These are phyloP conservation scores for Trididemnum nubilum DNA, from an alignment of 23 tunicate genomes.

Conservation along the genomic window DNA sequence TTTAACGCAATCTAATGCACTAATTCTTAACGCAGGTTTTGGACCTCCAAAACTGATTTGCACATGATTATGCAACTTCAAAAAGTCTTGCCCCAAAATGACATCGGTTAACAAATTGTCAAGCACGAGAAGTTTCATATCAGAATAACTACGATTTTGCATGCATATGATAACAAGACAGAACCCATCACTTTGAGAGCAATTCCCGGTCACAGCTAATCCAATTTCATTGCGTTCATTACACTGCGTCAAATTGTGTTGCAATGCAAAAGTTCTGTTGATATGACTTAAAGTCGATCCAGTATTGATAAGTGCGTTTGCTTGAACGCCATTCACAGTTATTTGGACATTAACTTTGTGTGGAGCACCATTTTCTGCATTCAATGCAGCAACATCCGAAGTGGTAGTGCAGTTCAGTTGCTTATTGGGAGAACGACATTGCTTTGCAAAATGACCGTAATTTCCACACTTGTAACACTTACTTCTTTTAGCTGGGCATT, in stretches of 20 bases:
- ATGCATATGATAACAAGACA: neutral
- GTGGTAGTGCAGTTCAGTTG: neutral
- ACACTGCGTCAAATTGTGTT: neutral
- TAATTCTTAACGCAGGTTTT: neutral
- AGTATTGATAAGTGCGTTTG: neutral
- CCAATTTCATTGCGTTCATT: neutral
- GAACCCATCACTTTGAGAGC: neutral
- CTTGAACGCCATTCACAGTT: neutral
- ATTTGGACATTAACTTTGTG: neutral
- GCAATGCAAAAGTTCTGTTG: neutral
- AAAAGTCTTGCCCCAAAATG: conserved; percentile 1
- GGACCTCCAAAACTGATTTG: conserved; percentile 2
- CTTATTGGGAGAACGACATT: neutral
- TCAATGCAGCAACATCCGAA: neutral
- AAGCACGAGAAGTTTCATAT: neutral
- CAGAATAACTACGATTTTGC: neutral
- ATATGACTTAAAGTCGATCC: neutral
- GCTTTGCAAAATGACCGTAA: neutral
- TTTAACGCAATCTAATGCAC: neutral
- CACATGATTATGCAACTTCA: neutral
- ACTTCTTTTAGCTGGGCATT: neutral
- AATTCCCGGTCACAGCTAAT: neutral
- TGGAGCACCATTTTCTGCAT: neutral
- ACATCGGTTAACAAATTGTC: neutral
- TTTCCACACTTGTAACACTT: neutral